phyloP scores from a whole-genome alignment of 2,113 vertebrate species.

The Embiotoca jacksoni region DNA sequence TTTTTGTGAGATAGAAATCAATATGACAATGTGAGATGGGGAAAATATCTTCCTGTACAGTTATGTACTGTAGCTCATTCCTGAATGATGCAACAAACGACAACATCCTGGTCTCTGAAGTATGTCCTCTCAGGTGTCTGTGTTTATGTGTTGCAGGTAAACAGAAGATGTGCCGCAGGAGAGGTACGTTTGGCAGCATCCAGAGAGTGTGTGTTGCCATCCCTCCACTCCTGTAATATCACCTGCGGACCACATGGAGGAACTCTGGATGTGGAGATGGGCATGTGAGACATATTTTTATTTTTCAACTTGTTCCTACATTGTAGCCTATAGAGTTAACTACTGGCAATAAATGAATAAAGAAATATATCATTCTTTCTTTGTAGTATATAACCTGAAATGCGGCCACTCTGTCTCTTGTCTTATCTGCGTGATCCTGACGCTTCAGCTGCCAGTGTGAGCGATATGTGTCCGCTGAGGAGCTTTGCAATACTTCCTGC shows the following conservation, averaged over 20 bases:
- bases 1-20: neutral
- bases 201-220: conserved; percentile 83
- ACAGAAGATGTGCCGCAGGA: conserved; percentile 84
- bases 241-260: conserved; percentile 86
- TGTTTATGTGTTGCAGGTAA: conserved; percentile 81
- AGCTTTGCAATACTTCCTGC: conserved; percentile 90
- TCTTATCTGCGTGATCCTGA: conserved; percentile 21
- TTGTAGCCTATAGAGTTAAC: neutral
- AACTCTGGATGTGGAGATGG: conserved; percentile 86
- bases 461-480: conserved; percentile 89
- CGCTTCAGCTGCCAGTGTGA: conserved; percentile 88
- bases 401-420: conserved; percentile 17
- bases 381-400: neutral
- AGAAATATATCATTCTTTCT: neutral
- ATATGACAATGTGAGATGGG: neutral
- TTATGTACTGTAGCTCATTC: neutral
- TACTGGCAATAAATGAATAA: neutral
- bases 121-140: neutral
- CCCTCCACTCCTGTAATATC: conserved; percentile 82
- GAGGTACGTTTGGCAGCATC: conserved; percentile 88
- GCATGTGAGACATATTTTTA: conserved; percentile 87
- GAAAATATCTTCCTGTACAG: neutral
- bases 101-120: conserved; percentile 31
- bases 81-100: conserved; percentile 33
- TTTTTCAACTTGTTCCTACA: neutral